Conservation (phyloP, 2,797 vertebrate genomes). For the Anniella stebbinsi region DNA sequence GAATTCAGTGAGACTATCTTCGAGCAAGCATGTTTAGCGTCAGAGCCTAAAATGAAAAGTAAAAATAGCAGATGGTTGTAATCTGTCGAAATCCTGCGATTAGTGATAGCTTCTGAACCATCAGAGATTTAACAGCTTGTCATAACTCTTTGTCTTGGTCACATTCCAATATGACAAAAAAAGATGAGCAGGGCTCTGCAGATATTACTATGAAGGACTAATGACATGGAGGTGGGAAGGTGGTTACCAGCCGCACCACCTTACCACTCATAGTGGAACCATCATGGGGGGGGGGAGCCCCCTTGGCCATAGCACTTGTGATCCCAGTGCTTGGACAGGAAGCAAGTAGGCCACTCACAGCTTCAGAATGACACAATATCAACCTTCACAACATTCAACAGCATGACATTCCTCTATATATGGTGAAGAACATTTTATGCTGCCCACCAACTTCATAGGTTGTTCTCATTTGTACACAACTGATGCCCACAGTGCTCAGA, state of each 20-base stretch:
- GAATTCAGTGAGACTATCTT: not conserved
- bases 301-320: not conserved
- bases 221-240: not conserved
- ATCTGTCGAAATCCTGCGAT: not conserved
- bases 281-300: no score
- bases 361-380: not conserved
- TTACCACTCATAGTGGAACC: not conserved
- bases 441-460: not conserved
- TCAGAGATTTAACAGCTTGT: not conserved
- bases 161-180: not conserved
- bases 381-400: not conserved
- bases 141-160: not conserved
- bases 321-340: not conserved
- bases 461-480: not conserved
- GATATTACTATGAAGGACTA: not conserved
- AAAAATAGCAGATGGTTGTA: conserved; percentile 3
- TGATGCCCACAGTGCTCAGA: not conserved
- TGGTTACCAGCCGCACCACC: not conserved
- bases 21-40: not conserved
- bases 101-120: not conserved
- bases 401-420: not conserved
- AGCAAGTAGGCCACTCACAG: no score
- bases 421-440: not conserved
- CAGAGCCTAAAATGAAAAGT: not conserved
- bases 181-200: not conserved